Evolutionary conservation across 2,888 invertebrate genomes (phyloP).

Genomic region (Mythimna lalbum): DNA sequence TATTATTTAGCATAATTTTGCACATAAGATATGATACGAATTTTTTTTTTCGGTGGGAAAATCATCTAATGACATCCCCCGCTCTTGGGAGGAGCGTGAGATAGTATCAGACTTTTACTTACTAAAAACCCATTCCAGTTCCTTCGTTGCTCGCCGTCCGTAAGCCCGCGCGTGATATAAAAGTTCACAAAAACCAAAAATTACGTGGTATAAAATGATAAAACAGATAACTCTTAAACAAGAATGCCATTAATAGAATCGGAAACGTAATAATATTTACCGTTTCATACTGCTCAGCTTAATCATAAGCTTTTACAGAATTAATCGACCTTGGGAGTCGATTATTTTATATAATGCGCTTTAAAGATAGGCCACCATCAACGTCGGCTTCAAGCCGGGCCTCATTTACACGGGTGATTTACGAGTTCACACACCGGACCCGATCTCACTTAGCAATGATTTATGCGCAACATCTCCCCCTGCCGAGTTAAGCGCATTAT

Average conservation of each 20-base stretch:
- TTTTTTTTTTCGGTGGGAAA: too few species aligned
- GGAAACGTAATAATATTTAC: conserved; percentile 55
- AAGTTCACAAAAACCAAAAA: too few species aligned
- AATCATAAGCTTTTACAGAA: conserved; percentile 57
- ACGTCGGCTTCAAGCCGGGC: conserved; percentile 76
- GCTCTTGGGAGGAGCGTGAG: too few species aligned
- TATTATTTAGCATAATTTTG: neutral
- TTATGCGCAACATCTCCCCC: conserved; percentile 87
- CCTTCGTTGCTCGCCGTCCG: too few species aligned
- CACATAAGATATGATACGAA: neutral
- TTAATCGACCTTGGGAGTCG: conserved; percentile 70
- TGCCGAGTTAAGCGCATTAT: conserved; percentile 88
- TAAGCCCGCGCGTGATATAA: too few species aligned
- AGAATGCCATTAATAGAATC: conserved; percentile 27
- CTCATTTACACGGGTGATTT: conserved; percentile 89
- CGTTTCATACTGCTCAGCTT: conserved; percentile 38
- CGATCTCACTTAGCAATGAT: conserved; percentile 90
- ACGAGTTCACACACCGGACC: conserved; percentile 89
- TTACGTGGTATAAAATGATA: too few species aligned
- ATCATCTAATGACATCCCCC: too few species aligned
- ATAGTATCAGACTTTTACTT: too few species aligned
- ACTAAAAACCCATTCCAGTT: too few species aligned
- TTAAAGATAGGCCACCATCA: conserved; percentile 83
- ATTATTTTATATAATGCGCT: conserved; percentile 79
- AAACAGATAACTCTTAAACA: neutral